Percentiles rank a stretch among this genome's conserved stretches.
These are phyloP conservation scores for Plebejus melissa DNA, from an alignment of 2,888 invertebrate species.

Conservation along the genomic window DNA sequence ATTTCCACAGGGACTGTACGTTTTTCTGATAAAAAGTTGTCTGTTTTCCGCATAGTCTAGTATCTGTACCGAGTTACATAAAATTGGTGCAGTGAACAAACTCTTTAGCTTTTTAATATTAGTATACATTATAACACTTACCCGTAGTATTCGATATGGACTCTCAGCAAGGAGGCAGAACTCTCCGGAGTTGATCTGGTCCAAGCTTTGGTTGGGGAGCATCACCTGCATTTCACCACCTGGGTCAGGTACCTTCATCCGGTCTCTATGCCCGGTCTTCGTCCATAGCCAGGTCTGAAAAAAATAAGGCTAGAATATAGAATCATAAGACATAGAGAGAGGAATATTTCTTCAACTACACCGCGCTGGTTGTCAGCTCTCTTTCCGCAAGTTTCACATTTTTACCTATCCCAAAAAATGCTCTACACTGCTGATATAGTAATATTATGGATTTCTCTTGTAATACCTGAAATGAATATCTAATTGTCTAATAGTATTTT, in stretches of 20 bases:
- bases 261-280: conserved; percentile 49
- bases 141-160: conserved; percentile 85
- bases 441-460: too few relatives aligned
- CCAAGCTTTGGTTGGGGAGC: conserved; percentile 61
- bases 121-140: conserved; percentile 57
- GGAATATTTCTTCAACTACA: too few relatives aligned
- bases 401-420: too few relatives aligned
- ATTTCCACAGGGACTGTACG: too few relatives aligned
- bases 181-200: conserved; percentile 62
- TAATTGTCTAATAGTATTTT: too few relatives aligned
- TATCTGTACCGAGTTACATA: background rate
- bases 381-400: too few relatives aligned
- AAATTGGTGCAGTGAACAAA: too few relatives aligned
- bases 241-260: conserved; percentile 50
- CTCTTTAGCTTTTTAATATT: too few relatives aligned
- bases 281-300: conserved; percentile 70
- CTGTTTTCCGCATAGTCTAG: background rate
- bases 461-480: too few relatives aligned
- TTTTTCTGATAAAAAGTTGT: background rate
- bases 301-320: background rate
- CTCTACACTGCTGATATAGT: too few relatives aligned
- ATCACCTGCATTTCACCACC: conserved; percentile 78
- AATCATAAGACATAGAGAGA: background rate
- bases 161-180: conserved; percentile 88
- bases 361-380: background rate